Percentiles rank a stretch among this genome's conserved stretches.
These are phyloP conservation scores for Liparis tanakae DNA, from an alignment of 2,797 vertebrate genomes.

Conservation along the genomic window DNA sequence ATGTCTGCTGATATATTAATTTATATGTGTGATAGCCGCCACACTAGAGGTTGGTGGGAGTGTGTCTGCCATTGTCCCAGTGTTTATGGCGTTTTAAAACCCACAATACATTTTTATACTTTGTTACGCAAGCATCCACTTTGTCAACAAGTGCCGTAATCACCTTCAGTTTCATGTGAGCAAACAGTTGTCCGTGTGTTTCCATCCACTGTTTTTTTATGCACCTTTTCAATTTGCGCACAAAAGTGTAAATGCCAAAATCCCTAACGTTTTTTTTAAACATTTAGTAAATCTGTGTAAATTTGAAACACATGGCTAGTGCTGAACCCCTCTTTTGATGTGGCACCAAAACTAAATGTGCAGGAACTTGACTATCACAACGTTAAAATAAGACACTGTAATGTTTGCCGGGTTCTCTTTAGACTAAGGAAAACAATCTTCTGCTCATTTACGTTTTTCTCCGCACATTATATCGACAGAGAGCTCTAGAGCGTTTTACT, in stretches of 20 bases:
- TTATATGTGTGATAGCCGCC: slow-evolving; percentile 15
- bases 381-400: not conserved
- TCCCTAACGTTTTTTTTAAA: not conserved
- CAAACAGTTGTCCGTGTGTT: not conserved
- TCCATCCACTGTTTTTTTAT: not conserved
- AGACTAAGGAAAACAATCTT: not conserved
- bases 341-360: not conserved
- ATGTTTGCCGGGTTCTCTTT: not conserved
- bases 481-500: too few relatives aligned
- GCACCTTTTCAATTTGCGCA: not conserved
- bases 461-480: too few relatives aligned
- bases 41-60: not conserved
- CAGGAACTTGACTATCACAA: not conserved
- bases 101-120: not conserved
- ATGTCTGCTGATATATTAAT: not conserved
- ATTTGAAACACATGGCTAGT: not conserved
- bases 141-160: not conserved
- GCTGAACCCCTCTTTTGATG: not conserved
- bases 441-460: not conserved
- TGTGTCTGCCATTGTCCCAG: not conserved
- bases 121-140: slow-evolving; percentile 4
- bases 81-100: slow-evolving; percentile 7
- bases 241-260: not conserved
- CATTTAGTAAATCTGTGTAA: too few relatives aligned
- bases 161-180: not conserved